Evolutionary conservation across 2,113 vertebrate species (phyloP), one percentile per base, ranked within the genome.

Genomic region (mouse (Mus musculus)): DNA sequence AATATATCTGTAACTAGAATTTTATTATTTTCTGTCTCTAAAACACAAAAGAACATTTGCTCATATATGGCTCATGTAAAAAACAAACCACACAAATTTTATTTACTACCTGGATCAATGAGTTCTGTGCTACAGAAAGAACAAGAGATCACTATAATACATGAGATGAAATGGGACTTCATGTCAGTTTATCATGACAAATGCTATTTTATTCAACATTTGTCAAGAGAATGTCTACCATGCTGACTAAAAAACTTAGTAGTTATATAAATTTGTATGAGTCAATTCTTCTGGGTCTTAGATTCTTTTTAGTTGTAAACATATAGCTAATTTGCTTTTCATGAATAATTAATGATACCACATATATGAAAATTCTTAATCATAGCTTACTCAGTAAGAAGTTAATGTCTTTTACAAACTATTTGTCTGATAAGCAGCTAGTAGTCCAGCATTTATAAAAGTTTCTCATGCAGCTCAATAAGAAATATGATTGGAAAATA

Each of bases 331-430:
- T 71, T 91, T 61, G 46, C 2, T 92, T 33, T 6, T 89, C 56
- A 49, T 94, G n/a, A 88, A 89, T 87, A 91, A 16, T 89, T 72
- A 89, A 61, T 94, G 42, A 61, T 87, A 90, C 59, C 46, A 88
- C 42, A 19, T 39, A 86, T 30, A 19, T 59, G 9, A 77, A 90
- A 84, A 28, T 92, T n/a, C 11, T 39, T 89, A 89, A 78, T 65
- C 42, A 71, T 33, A 94, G 16, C 3, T 17, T 93, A 26, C 19
- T 91, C 28, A 93, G 49, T 96, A 78, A 95, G 88, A 87, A 52
- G 9, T 81, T 89, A 84, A 93, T 93, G 63, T 11, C 36, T 76
- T 87, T 93, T 85, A 69, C 19, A 89, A 92, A 14, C 30, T 10
- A 77, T 39, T 69, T 84, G 67, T 69, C 13, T 84, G 69, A 67